Percentiles rank a stretch among this genome's conserved stretches.
Conservation (phyloP, 2,888 invertebrate genomes). For the Ormyrus rosae region DNA sequence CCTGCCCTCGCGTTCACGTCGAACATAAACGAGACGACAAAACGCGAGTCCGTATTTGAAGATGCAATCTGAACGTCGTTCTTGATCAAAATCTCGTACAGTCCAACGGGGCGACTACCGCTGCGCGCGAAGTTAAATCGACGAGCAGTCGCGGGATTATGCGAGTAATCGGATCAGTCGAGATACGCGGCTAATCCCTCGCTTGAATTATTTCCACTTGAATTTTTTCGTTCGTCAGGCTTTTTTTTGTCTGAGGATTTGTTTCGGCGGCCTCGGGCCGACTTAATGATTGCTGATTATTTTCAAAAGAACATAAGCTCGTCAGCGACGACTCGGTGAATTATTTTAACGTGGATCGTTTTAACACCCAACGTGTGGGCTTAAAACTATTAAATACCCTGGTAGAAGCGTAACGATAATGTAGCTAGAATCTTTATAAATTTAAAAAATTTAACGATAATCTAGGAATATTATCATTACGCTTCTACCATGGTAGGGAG, state of each 20-base stretch:
- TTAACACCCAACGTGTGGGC: too few species aligned
- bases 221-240: not conserved
- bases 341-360: too few species aligned
- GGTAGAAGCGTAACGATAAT: too few species aligned
- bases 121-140: constrained; percentile 40
- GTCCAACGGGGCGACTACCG: not conserved
- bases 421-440: too few species aligned
- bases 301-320: too few species aligned
- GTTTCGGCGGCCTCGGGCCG: not conserved
- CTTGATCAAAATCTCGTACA: constrained; percentile 42
- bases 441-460: too few species aligned
- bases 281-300: constrained; percentile 13
- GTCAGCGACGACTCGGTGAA: too few species aligned
- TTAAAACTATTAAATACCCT: too few species aligned
- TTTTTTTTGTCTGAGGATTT: not conserved
- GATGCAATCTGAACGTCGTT: constrained; percentile 21
- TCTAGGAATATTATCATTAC: too few species aligned
- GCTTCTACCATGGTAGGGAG: too few species aligned
- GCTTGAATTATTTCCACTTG: constrained; percentile 34
- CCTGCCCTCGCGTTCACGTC: too few species aligned
- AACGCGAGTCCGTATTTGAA: not conserved
- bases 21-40: not conserved
- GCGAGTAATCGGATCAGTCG: constrained; percentile 45
- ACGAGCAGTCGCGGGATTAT: constrained; percentile 37
- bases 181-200: constrained; percentile 38